Evolutionary conservation across 2,797 vertebrate species (phyloP).

Genomic region (Arnoldichthys spilopterus): DNA sequence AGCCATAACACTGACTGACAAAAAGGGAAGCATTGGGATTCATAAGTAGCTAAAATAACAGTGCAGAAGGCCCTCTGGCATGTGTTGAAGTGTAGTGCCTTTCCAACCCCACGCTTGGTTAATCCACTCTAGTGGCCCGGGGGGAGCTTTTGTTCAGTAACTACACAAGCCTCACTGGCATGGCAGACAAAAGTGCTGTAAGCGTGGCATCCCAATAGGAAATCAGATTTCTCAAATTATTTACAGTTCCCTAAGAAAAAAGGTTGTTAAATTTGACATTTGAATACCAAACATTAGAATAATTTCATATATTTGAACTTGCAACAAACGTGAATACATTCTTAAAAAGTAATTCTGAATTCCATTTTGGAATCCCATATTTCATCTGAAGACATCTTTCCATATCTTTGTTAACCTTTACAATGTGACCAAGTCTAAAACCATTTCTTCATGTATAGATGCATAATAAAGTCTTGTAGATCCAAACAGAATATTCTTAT

Average conservation of each 20-base stretch:
- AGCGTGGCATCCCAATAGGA: slow-evolving; percentile 17
- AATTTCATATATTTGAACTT: no score
- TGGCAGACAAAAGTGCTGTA: slow-evolving; percentile 47
- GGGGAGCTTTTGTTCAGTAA: slow-evolving; percentile 71
- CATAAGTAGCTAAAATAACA: slow-evolving; percentile 10
- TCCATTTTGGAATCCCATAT: no score
- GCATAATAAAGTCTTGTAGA: not conserved
- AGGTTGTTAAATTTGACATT: no score
- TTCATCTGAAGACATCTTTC: not conserved
- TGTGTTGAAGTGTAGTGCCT: not conserved
- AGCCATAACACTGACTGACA: not conserved
- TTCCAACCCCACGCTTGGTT: slow-evolving; percentile 63
- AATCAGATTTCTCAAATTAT: no score
- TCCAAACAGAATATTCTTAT: not conserved
- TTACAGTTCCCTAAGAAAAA: no score
- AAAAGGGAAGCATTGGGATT: not conserved
- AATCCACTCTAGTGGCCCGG: slow-evolving; percentile 71
- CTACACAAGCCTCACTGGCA: slow-evolving; percentile 56
- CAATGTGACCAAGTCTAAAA: not conserved
- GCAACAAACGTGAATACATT: no score
- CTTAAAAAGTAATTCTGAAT: no score
- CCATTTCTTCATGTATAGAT: not conserved
- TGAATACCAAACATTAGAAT: no score
- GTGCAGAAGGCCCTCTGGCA: not conserved
- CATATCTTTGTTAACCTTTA: not conserved